Conservation (phyloP, 2,888 invertebrate genomes). For the Ophion costatus region DNA sequence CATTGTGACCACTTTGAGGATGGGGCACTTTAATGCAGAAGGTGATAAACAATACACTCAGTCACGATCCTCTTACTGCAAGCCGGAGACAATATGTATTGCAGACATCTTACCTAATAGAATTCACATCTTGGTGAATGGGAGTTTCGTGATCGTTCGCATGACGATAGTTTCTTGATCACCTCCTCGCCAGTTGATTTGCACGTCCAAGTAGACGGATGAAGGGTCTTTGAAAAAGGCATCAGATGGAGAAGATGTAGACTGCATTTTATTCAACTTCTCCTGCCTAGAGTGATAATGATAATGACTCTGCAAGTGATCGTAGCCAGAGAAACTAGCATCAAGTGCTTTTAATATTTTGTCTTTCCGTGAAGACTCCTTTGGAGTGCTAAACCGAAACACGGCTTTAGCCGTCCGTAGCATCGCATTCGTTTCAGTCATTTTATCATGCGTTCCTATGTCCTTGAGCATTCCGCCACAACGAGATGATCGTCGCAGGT, state of each 20-base stretch:
- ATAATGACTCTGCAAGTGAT: neutral
- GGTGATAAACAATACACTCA: neutral
- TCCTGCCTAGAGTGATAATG: neutral
- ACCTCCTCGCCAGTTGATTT: neutral
- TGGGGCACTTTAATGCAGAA: neutral
- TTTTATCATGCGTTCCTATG: neutral
- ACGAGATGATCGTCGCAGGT: neutral
- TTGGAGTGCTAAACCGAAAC: neutral
- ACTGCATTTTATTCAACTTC: neutral
- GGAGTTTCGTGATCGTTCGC: too few relatives aligned
- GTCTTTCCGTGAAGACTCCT: neutral
- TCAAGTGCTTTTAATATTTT: neutral
- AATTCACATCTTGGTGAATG: too few relatives aligned
- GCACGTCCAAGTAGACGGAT: too few relatives aligned
- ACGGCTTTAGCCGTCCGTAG: neutral
- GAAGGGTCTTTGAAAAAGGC: neutral
- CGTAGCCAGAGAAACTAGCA: neutral
- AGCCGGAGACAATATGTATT: too few relatives aligned
- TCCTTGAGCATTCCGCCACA: constrained; percentile 25
- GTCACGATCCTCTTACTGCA: too few relatives aligned
- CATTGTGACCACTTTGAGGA: neutral
- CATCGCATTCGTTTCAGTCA: neutral
- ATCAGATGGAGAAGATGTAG: neutral
- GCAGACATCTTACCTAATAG: too few relatives aligned
- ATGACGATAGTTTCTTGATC: neutral